Evolutionary conservation across 1,140 invertebrate genomes (phyloP).

Genomic region (Ctenoplectra terminalis): DNA sequence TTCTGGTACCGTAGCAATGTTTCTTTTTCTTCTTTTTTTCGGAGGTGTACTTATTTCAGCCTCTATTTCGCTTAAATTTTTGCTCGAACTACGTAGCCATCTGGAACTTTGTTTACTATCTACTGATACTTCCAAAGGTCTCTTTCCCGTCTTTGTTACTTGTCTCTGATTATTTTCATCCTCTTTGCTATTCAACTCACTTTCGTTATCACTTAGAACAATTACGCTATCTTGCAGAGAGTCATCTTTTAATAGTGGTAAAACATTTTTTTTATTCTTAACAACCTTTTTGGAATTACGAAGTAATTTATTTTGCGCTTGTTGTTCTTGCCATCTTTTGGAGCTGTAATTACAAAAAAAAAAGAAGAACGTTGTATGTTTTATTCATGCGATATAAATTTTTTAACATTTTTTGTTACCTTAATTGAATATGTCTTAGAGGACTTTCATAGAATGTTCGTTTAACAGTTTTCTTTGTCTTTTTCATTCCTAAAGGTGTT

Average conservation of each 20-base stretch:
- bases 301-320: not conserved
- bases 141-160: not conserved
- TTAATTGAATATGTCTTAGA: conserved; percentile 31
- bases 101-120: not conserved
- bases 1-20: conserved; percentile 6
- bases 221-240: conserved; percentile 50
- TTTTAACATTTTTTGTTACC: conserved; percentile 14
- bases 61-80: not conserved
- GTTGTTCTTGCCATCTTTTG: conserved; percentile 5
- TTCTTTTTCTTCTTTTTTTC: conserved; percentile 4
- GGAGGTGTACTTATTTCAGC: not conserved
- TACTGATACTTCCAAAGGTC: not conserved
- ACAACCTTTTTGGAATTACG: no score
- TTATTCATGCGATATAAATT: not conserved
- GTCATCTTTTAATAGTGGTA: not conserved
- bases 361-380: not conserved
- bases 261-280: not conserved
- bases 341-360: not conserved
- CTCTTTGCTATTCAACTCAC: conserved; percentile 6
- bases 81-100: not conserved
- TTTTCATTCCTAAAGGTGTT: not conserved
- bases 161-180: not conserved
- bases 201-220: conserved; percentile 59
- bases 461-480: not conserved
- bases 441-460: conserved; percentile 31